These are phyloP conservation scores for Lichenostomus cassidix DNA, from an alignment of 2,113 vertebrate species.

Conservation along the genomic window DNA sequence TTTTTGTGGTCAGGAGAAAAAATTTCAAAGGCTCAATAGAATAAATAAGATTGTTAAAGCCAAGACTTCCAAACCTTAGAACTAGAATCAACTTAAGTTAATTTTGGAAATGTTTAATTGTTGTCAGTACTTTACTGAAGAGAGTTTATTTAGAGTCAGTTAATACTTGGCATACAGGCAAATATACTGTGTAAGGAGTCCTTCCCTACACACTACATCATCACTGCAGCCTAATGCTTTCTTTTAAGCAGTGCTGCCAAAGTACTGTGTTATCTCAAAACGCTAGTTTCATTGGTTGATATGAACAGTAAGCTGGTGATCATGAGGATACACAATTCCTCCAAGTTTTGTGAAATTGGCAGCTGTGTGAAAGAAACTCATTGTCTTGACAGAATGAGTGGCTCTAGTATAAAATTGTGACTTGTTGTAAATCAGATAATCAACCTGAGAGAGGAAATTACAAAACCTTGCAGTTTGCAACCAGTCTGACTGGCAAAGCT, in stretches of 20 bases:
- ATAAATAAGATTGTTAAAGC: neutral
- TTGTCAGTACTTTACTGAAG: neutral
- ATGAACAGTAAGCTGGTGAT: neutral
- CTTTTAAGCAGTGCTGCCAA: neutral
- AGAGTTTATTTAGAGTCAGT: neutral
- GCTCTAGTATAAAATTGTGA: neutral
- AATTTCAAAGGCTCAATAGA: neutral
- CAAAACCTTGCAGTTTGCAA: neutral
- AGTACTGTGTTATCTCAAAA: neutral
- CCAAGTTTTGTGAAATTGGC: neutral
- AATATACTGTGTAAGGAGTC: neutral
- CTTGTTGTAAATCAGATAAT: neutral
- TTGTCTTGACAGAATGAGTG: neutral
- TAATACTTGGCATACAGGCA: neutral
- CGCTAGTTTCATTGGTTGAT: neutral
- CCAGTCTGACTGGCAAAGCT: neutral
- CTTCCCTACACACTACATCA: neutral
- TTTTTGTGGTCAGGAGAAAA: neutral
- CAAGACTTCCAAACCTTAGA: neutral
- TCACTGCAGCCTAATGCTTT: neutral
- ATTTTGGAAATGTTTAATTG: neutral
- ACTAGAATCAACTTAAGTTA: neutral
- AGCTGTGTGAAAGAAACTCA: neutral
- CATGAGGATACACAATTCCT: rapidly evolving
- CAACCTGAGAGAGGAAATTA: neutral